Evolutionary conservation across 2,113 vertebrate genomes (phyloP), one percentile per base, ranked within the genome.

Genomic region (Myotis brandtii): DNA sequence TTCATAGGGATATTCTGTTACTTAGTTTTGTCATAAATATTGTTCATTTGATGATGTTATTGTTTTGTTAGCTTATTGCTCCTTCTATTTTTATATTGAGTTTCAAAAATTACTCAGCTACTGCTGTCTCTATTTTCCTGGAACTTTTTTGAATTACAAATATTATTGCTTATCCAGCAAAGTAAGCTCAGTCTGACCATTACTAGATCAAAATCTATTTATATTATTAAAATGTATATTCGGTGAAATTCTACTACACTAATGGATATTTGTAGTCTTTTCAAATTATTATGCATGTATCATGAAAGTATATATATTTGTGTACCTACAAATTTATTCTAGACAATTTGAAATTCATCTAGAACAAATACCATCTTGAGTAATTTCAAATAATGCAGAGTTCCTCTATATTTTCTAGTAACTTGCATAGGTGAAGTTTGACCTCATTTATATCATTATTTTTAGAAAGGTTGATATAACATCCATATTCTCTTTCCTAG

Each of bases 151-250:
- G 10, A 64, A 23, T 76, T 76, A 9, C 5, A 66, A 54, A 7
- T 87, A 81, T n/a, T 93, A 34, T 66, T 52, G 20, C 13, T 88
- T 40, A 66, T 82, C 86, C 72, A 86, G 70, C 48, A 70, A 93
- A 67, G 27, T 69, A 80, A 80, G 21, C 34, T 86, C 64, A 48
- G 34, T 62, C 43, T 72, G 69, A 32, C 14, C 9, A 56, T 73
- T 91, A 62, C 1, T 17, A 88, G 72, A 23, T 84, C 37, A 80
- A 25, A 88, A 52, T 80, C 11, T 75, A 13, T 88, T 88, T 91
- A 12, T 43, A 88, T 76, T 25, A 69, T 88, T 87, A 81, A 76
- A 96, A 70, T 59, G 25, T 59, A 11, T 43, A 64, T 85, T 92
- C 86, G 86, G 85, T 95, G 32, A 76, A 85, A 34, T 4, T 67